These are phyloP conservation scores for Opisthocomus hoazin DNA, from an alignment of 2,113 vertebrate genomes.

Conservation along the genomic window DNA sequence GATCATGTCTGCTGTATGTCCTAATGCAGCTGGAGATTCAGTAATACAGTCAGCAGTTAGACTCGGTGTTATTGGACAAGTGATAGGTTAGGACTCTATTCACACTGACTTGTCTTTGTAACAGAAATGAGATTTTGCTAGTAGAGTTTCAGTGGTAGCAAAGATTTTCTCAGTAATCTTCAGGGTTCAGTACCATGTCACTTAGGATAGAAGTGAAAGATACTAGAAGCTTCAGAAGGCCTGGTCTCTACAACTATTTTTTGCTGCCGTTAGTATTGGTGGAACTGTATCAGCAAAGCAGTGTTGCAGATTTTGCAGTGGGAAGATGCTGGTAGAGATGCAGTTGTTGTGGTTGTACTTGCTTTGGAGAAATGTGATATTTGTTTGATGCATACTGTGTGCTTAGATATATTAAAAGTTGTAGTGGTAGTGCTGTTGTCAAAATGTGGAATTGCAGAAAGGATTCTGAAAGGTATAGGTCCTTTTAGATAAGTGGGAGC, in stretches of 20 bases:
- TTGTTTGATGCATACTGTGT: background rate
- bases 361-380: background rate
- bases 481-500: background rate
- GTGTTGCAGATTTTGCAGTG: background rate
- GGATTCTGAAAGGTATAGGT: background rate
- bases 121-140: background rate
- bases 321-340: background rate
- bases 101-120: background rate
- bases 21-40: background rate
- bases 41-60: background rate
- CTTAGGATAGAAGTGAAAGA: background rate
- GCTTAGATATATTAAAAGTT: background rate
- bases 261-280: background rate
- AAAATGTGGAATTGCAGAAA: background rate
- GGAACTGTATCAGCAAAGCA: background rate
- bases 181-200: background rate
- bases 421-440: background rate
- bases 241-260: background rate
- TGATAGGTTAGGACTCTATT: background rate
- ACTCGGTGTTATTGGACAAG: background rate
- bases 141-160: background rate
- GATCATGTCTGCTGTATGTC: background rate
- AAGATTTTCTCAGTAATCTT: background rate
- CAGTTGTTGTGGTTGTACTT: background rate
- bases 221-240: background rate